These are phyloP conservation scores for Psittacula derbiana DNA, from an alignment of 2,797 vertebrate genomes.

Conservation along the genomic window DNA sequence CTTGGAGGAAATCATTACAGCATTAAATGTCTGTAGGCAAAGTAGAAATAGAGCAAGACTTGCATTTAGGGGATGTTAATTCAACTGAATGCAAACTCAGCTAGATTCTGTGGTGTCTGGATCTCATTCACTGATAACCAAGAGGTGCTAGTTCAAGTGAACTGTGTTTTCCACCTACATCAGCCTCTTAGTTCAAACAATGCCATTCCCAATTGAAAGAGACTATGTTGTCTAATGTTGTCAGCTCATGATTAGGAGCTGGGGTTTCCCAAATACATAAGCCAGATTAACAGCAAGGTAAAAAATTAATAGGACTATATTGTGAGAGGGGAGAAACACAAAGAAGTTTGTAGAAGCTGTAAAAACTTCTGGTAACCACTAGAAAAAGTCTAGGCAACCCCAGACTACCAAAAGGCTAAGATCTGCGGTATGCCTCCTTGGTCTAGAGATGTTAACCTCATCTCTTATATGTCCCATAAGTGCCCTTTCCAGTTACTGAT, in stretches of 20 bases:
- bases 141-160: neutral
- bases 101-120: neutral
- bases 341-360: neutral
- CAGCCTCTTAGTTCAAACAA: neutral
- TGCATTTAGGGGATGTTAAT: neutral
- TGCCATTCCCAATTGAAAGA: neutral
- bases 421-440: neutral
- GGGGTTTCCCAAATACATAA: neutral
- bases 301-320: neutral
- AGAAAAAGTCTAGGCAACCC: neutral
- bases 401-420: neutral
- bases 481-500: neutral
- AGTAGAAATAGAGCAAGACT: conserved; percentile 11
- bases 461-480: neutral
- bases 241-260: neutral
- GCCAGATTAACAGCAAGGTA: neutral
- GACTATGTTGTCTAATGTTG: neutral
- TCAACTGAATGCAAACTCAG: conserved; percentile 1
- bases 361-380: neutral
- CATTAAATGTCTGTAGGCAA: neutral
- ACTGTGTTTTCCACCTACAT: neutral
- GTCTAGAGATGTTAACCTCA: neutral
- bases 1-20: neutral
- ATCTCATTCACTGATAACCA: conserved; percentile 5
- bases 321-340: neutral